phyloP scores from a whole-genome alignment of 2,888 invertebrate species.

The Apotomis turbidana region DNA sequence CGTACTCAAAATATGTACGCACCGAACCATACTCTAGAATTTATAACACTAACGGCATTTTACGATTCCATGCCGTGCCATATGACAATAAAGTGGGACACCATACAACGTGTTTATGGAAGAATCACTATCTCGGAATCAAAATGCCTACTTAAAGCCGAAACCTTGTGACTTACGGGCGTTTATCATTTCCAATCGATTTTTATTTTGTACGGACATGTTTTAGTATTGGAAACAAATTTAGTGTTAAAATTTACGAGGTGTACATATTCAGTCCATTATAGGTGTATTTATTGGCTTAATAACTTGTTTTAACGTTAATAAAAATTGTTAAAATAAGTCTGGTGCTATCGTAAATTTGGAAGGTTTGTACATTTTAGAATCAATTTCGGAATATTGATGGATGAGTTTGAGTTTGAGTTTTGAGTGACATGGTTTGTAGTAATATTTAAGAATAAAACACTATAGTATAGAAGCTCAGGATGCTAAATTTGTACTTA shows the following conservation, averaged over 20 bases:
- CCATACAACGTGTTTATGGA: conserved; percentile 77
- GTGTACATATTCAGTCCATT: conserved; percentile 37
- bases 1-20: conserved; percentile 27
- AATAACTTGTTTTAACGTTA: conserved; percentile 20
- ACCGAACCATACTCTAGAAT: conserved; percentile 58
- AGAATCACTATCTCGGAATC: conserved; percentile 58
- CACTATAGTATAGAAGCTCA: too few species aligned
- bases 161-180: conserved; percentile 48
- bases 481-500: neutral
- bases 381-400: neutral
- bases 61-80: conserved; percentile 73
- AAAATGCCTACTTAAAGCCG: conserved; percentile 55
- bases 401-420: too few species aligned
- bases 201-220: conserved; percentile 48
- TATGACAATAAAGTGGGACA: conserved; percentile 69
- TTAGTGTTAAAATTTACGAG: conserved; percentile 39
- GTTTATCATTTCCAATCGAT: conserved; percentile 56
- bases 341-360: neutral
- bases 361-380: neutral
- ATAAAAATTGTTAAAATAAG: conserved; percentile 9
- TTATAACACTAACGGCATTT: conserved; percentile 66
- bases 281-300: conserved; percentile 21
- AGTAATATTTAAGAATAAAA: too few species aligned
- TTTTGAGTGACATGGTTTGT: too few species aligned
- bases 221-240: conserved; percentile 42